These are phyloP conservation scores for Drosophila meridionalis DNA, from an alignment of 2,888 invertebrate genomes.

Conservation along the genomic window DNA sequence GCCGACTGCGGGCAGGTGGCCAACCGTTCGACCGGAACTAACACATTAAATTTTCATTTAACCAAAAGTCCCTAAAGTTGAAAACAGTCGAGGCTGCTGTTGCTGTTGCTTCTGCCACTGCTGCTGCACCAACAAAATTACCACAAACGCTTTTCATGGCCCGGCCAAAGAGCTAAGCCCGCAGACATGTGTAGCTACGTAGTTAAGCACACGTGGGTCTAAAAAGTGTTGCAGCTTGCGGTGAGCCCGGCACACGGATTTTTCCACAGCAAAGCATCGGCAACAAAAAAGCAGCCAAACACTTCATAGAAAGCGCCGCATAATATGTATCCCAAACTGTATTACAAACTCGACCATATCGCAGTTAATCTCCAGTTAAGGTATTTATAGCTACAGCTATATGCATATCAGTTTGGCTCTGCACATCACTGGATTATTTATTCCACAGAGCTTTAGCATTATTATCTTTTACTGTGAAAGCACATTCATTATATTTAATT, in stretches of 20 bases:
- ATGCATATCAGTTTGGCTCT: not conserved
- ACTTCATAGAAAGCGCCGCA: not conserved
- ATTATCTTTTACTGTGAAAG: not conserved
- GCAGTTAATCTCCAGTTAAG: not conserved
- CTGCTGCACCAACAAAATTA: conserved; percentile 35
- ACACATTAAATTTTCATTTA: conserved; percentile 75
- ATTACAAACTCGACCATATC: not conserved
- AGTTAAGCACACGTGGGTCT: conserved; percentile 14
- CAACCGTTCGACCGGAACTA: conserved; percentile 42
- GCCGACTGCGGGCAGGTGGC: conserved; percentile 2
- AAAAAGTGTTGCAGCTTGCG: conserved; percentile 46
- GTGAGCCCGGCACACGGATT: conserved; percentile 12
- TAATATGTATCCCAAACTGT: not conserved
- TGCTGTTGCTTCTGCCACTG: not conserved
- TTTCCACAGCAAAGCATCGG: conserved; percentile 3
- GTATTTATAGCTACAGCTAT: not conserved
- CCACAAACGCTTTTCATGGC: conserved; percentile 27
- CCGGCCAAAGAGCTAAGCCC: conserved; percentile 27
- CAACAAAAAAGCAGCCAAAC: not conserved
- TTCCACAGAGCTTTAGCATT: not conserved
- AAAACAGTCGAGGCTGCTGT: conserved; percentile 23
- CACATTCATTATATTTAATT: conserved; percentile 1
- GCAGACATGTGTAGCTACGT: conserved; percentile 22
- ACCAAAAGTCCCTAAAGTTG: conserved; percentile 69
- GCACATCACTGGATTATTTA: not conserved